These are phyloP conservation scores for Thamnophis sirtalis DNA, from an alignment of 2,113 vertebrate genomes.

Conservation along the genomic window DNA sequence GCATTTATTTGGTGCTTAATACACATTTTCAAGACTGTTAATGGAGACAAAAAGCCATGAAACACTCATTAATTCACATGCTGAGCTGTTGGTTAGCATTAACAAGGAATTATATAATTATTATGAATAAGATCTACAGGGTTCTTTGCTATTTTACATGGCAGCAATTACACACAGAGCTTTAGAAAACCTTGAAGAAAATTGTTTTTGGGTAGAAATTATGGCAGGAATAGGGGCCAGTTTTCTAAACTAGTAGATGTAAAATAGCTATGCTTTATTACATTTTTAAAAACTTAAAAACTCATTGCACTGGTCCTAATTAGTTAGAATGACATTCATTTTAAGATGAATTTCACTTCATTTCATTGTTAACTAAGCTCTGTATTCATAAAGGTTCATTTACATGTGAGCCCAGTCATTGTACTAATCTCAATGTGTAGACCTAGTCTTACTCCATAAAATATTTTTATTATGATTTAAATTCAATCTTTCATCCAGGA, in stretches of 20 bases:
- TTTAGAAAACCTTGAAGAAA: background rate
- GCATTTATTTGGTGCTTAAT: background rate
- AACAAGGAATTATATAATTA: conserved; percentile 12
- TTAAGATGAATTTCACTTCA: background rate
- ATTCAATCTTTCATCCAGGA: background rate
- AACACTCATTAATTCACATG: background rate
- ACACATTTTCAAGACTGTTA: background rate
- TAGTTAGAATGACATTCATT: background rate
- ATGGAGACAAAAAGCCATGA: background rate
- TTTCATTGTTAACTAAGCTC: background rate
- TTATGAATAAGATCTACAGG: background rate
- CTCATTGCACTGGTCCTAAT: background rate
- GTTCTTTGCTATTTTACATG: background rate
- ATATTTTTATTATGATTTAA: background rate
- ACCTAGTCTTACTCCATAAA: background rate
- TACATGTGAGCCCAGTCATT: background rate
- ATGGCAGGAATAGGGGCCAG: background rate
- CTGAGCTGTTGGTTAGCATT: background rate
- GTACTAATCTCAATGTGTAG: background rate
- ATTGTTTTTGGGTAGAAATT: background rate
- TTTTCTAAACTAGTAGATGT: background rate
- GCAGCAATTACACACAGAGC: background rate
- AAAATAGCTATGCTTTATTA: background rate
- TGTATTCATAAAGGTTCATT: background rate
- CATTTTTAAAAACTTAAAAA: background rate